Evolutionary conservation across 2,113 vertebrate genomes (phyloP), one percentile per base, ranked within the genome.

Genomic region (Megalops atlanticus): DNA sequence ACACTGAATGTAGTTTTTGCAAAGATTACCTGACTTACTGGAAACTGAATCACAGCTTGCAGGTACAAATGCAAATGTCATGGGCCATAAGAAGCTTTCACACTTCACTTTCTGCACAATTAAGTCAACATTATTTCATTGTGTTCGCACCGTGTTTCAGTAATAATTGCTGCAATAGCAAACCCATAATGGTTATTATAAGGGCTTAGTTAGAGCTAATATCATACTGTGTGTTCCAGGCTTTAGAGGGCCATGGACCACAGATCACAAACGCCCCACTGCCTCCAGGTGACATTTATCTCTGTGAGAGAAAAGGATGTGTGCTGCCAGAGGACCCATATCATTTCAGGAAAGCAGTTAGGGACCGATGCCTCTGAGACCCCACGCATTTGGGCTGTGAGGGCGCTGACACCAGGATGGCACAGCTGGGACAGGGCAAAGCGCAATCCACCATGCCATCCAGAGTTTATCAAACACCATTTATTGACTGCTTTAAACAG

Each of bases 401-500:
- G 31, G 74, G 43, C 4, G 15, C 41, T 52, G 39, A 24, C 31
- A n/a, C 15, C 4, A 47, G 31, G 74, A 49, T 33, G 45, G 27
- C 39, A 18, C 43, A n/a, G 24, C 24, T 11, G 40, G 12, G 21
- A 40, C 40, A 2, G 43, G n/a, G 39, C 41, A 27, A 36, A 35
- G 52, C 24, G 36, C 24, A 38, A 16, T 40, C 36, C 58, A 12
- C 58, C 35, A 41, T 64, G 77, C 39, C 54, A 68, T 39, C 54
- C 5, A n/a, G 54, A 24, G 27, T 40, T 39, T 36, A 68, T 68
- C 39, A 78, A 68, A 1, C 5, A 27, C 35, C 54, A n/a, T 36
- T 78, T 40, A 78, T 78, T 36, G 49, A 68, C 52, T 27, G 52
- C 49, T 39, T 78, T 41, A 40, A 64, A n/a, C n/a, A 2, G 77